Evolutionary conservation across 2,888 invertebrate genomes (phyloP).

Genomic region (Parnassius glacialis): DNA sequence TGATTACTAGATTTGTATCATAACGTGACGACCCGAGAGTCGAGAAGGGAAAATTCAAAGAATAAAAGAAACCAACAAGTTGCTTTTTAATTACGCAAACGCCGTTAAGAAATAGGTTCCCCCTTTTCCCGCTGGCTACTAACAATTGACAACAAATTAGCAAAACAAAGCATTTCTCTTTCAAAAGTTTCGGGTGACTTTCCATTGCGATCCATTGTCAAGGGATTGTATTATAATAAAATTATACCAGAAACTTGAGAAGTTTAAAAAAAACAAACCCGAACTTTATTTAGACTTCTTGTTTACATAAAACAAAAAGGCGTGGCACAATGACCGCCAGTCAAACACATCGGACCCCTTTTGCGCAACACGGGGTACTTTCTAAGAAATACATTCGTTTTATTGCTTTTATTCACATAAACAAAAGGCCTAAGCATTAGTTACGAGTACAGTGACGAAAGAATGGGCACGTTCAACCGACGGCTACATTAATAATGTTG

Average conservation of each 20-base stretch:
- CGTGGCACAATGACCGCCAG: constrained; percentile 26
- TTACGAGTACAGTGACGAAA: constrained; percentile 25
- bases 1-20: not conserved
- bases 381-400: constrained; percentile 30
- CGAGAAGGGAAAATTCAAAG: not conserved
- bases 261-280: constrained; percentile 22
- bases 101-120: constrained; percentile 3
- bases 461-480: constrained; percentile 12
- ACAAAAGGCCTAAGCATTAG: constrained; percentile 28
- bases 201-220: constrained; percentile 11
- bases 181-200: constrained; percentile 15
- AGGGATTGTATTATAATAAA: constrained; percentile 16
- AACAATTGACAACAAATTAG: constrained; percentile 18
- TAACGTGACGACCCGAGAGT: not conserved
- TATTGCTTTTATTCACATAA: constrained; percentile 29
- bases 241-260: constrained; percentile 18
- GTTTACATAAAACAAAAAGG: constrained; percentile 31
- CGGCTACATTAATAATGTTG: constrained; percentile 19
- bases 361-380: constrained; percentile 29
- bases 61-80: not conserved
- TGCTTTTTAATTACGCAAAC: constrained; percentile 1
- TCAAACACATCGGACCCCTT: constrained; percentile 29
- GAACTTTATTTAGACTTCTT: constrained; percentile 26
- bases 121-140: constrained; percentile 8
- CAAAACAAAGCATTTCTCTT: constrained; percentile 14